phyloP scores from a whole-genome alignment of 2,797 vertebrate genomes.

The Tapirus indicus region DNA sequence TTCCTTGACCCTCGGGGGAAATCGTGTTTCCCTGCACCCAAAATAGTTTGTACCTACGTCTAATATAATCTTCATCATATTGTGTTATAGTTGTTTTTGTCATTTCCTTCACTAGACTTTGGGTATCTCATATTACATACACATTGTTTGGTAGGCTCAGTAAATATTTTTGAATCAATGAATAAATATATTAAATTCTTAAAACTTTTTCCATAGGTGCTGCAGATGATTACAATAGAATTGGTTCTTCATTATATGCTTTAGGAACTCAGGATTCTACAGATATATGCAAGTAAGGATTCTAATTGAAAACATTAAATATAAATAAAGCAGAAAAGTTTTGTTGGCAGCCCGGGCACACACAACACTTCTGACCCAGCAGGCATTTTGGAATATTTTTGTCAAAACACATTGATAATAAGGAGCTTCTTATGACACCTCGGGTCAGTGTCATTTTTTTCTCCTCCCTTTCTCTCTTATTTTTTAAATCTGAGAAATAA shows the following conservation, averaged over 20 bases:
- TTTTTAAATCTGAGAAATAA: conserved; percentile 37
- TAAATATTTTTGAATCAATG: conserved; percentile 52
- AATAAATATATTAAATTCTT: conserved; percentile 76
- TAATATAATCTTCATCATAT: background rate
- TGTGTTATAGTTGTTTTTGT: background rate
- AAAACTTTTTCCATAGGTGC: conserved; percentile 90
- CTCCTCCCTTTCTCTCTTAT: background rate
- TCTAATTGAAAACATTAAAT: conserved; percentile 58
- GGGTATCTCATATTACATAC: background rate
- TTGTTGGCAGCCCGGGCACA: background rate
- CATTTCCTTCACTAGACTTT: conserved; percentile 20
- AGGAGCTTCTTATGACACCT: conserved; percentile 28
- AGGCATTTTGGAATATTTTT: conserved; percentile 46
- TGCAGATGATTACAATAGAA: conserved; percentile 99
- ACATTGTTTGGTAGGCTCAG: background rate
- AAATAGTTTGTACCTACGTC: background rate
- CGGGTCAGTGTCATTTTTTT: conserved; percentile 30
- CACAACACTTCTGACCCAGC: background rate
- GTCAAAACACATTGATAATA: background rate
- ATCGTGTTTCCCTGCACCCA: background rate
- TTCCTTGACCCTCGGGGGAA: background rate
- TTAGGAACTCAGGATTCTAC: conserved; percentile 98
- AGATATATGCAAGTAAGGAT: conserved; percentile 96
- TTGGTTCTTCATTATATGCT: conserved; percentile 96
- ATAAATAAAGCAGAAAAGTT: conserved; percentile 40